A percentile compares a stretch with the other conserved stretches of the same genome.
Evolutionary conservation across 2,113 vertebrate genomes (phyloP).

Genomic region (Capreolus pygargus): DNA sequence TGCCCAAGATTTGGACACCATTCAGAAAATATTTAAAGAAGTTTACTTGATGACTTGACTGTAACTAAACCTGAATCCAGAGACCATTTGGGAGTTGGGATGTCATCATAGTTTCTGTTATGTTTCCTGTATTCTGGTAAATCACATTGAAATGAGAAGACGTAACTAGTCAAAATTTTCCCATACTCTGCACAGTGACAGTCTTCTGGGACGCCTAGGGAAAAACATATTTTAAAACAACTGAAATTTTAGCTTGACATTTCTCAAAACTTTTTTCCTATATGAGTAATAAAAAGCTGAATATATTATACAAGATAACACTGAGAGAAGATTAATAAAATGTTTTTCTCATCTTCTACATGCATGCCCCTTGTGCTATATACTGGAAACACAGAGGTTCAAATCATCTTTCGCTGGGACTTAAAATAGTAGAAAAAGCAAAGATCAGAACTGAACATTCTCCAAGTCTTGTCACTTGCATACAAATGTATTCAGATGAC

Average conservation of each 20-base stretch:
- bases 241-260: conserved; percentile 25
- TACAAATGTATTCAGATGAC: conserved; percentile 74
- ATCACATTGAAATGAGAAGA: conserved; percentile 16
- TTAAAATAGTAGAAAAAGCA: conserved; percentile 74
- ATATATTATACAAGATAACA: conserved; percentile 67
- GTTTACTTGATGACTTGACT: background rate
- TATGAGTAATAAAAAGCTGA: conserved; percentile 72
- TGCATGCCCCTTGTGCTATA: conserved; percentile 47
- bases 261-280: conserved; percentile 65
- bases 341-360: conserved; percentile 74
- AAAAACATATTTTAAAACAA: conserved; percentile 52
- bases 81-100: background rate
- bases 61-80: background rate
- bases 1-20: background rate
- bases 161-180: background rate
- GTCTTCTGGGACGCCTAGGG: background rate
- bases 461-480: conserved; percentile 69
- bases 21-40: conserved; percentile 19
- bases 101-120: background rate
- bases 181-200: background rate
- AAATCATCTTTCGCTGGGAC: conserved; percentile 66
- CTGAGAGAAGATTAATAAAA: conserved; percentile 76
- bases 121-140: conserved; percentile 27
- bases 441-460: conserved; percentile 74
- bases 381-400: conserved; percentile 53